phyloP scores from a whole-genome alignment of 1,140 invertebrate genomes.

The Orussus abietinus region DNA sequence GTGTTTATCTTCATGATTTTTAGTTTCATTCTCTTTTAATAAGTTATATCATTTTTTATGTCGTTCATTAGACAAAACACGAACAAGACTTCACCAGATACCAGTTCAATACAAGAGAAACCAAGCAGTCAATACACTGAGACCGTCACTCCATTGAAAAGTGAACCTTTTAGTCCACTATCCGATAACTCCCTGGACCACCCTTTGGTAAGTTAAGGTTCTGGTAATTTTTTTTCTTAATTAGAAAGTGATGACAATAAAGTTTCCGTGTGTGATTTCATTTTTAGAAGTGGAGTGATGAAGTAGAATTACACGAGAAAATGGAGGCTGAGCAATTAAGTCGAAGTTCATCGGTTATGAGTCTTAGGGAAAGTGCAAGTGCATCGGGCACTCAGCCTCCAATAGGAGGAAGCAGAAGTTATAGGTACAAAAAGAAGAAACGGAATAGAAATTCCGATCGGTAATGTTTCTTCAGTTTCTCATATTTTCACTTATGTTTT shows the following conservation, averaged over 20 bases:
- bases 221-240: neutral
- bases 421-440: conserved; percentile 32
- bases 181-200: conserved; percentile 29
- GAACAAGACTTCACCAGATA: conserved; percentile 26
- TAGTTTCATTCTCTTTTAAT: neutral
- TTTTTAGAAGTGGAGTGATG: conserved; percentile 56
- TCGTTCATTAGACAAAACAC: conserved; percentile 23
- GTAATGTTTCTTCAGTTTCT: no score
- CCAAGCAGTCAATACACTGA: conserved; percentile 25
- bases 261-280: conserved; percentile 7
- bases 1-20: neutral
- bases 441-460: conserved; percentile 25
- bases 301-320: conserved; percentile 53
- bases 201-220: conserved; percentile 32
- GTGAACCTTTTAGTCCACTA: conserved; percentile 29
- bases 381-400: conserved; percentile 27
- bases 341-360: conserved; percentile 56
- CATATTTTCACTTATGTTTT: no score
- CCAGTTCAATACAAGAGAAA: conserved; percentile 26
- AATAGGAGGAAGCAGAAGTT: conserved; percentile 21
- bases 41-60: conserved; percentile 1
- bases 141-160: conserved; percentile 32
- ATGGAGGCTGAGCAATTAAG: conserved; percentile 52
- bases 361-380: conserved; percentile 51
- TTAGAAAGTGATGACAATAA: conserved; percentile 2